phyloP scores from a whole-genome alignment of 2,888 invertebrate species.

The Dinocampus coccinellae region DNA sequence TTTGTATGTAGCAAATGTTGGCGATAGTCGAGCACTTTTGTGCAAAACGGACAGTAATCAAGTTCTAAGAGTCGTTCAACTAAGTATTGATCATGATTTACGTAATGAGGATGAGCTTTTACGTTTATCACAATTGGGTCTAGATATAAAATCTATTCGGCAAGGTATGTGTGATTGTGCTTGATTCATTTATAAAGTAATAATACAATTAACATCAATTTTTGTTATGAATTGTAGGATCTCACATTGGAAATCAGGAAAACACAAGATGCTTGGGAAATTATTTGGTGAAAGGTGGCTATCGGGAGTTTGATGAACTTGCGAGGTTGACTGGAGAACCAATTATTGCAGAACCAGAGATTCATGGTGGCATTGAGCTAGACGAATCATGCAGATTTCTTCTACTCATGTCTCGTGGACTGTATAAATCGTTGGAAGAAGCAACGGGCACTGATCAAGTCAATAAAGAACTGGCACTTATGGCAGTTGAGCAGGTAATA shows the following conservation, averaged over 20 bases:
- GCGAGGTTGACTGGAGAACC: conserved; percentile 81
- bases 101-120: conserved; percentile 87
- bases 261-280: conserved; percentile 91
- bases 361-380: conserved; percentile 83
- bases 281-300: conserved; percentile 87
- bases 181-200: neutral
- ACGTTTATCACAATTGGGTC: conserved; percentile 80
- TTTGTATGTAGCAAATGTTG: conserved; percentile 90
- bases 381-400: conserved; percentile 87
- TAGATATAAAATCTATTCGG: conserved; percentile 79
- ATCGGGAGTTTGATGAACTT: conserved; percentile 85
- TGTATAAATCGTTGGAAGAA: conserved; percentile 87
- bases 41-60: conserved; percentile 84
- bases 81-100: conserved; percentile 88
- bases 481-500: conserved; percentile 81
- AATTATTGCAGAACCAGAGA: conserved; percentile 86
- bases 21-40: conserved; percentile 83
- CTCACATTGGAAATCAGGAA: conserved; percentile 82
- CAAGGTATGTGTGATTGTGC: conserved; percentile 71
- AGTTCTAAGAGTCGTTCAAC: conserved; percentile 82
- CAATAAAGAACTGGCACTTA: conserved; percentile 83
- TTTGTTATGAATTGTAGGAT: conserved; percentile 69
- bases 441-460: conserved; percentile 83
- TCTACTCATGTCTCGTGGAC: conserved; percentile 86
- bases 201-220: neutral